These are phyloP conservation scores for Trinorchestia longiramus DNA, from an alignment of 1,140 invertebrate genomes.

Conservation along the genomic window DNA sequence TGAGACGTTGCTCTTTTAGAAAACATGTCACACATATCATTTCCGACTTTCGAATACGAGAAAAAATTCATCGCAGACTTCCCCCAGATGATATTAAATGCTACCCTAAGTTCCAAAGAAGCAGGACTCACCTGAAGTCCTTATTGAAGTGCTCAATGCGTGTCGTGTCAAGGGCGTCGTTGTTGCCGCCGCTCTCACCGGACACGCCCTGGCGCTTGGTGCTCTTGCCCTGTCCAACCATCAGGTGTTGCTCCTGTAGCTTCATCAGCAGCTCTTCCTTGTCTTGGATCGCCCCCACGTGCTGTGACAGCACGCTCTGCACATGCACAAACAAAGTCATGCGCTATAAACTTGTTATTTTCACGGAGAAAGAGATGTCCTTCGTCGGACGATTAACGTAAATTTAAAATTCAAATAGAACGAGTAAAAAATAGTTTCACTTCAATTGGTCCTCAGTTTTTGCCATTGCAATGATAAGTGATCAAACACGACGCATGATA, in stretches of 20 bases:
- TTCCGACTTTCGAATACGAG: too few species aligned
- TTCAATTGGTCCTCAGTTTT: too few species aligned
- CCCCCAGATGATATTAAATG: too few species aligned
- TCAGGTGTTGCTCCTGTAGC: constrained; percentile 41
- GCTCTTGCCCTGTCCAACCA: constrained; percentile 49
- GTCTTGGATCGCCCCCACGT: constrained; percentile 29
- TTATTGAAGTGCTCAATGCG: constrained; percentile 36
- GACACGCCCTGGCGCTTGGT: constrained; percentile 37
- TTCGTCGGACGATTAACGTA: not conserved
- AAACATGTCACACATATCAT: too few species aligned
- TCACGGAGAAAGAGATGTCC: not conserved
- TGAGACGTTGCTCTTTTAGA: too few species aligned
- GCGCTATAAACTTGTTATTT: not conserved
- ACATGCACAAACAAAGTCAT: not conserved
- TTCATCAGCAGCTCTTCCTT: constrained; percentile 52
- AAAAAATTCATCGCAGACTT: too few species aligned
- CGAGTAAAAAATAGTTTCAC: not conserved
- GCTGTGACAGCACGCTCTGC: constrained; percentile 44
- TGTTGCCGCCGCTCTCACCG: constrained; percentile 19
- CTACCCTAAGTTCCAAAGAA: too few species aligned
- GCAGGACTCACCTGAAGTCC: constrained; percentile 15
- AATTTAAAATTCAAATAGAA: not conserved
- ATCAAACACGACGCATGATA: too few species aligned
- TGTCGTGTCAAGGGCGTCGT: not conserved
- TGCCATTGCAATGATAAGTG: too few species aligned